Evolutionary conservation across 2,113 vertebrate genomes (phyloP), one percentile per base, ranked within the genome.

Genomic region (Glaucomys volans): DNA sequence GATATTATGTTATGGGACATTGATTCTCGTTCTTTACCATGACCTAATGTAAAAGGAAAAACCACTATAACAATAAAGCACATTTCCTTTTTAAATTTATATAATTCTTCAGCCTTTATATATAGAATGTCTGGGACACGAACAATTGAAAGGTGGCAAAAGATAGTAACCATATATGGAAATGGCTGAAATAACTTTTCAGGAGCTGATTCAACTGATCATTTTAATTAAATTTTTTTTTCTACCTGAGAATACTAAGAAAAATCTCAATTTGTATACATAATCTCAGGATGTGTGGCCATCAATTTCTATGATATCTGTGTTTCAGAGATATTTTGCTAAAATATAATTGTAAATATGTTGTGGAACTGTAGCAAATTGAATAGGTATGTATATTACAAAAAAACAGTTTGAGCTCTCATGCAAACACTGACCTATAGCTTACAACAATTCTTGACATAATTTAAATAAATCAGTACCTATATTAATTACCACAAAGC

Each of bases 51-150:
- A 92, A 86, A 90, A 74, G 2, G 12, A 32, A 75, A 91, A 42
- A 72, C 0, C 9, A 44, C 32, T 71, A 84, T 69, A 13, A 89
- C 18, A 69, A 8, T 87, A 57, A 66, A 74, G 85, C 8, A 35
- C 79, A 59, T 40, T 94, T 95, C 50, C 47, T 88, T 52, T 44
- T 47, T 80, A 52, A 80, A 81, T 92, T 86, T 88, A 88, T 76
- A 35, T n/a, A 80, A 83, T 83, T 82, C 37, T 50, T 92, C 52
- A 76, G 30, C 17, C 14, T 59, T 28, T 76, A 4, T 40, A 7
- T 1, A 42, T 5, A 84, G 28, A 87, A 54, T 40, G 26, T 20
- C 16, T 84, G 59, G 22, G 14, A 1, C 14, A 71, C 83, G 10
- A 26, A 16, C 40, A 69, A 71, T 1, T 69, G 13, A 59, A 50